Base-by-base conservation (phyloP, 2,888 invertebrate species). In the Clistopyga incitator region DNA sequence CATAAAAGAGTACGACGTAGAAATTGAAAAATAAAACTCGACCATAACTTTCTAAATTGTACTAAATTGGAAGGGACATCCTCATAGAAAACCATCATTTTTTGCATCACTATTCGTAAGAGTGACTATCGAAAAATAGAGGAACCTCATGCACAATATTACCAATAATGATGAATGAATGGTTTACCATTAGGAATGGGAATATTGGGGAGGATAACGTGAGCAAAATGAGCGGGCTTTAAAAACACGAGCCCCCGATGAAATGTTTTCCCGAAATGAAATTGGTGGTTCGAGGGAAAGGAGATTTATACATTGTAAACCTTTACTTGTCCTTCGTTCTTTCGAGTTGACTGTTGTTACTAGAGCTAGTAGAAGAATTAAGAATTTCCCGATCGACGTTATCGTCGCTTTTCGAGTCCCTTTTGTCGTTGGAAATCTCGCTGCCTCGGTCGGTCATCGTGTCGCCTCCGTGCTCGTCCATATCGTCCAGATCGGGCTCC, bases 401-500 rank as follows among this genome's bases (percentile, higher is more conserved):
- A 6, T 71, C 54, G 1, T 75, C 50, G 20, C 42, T 59, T 29
- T 78, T 81, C 0, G 68, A 10, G 6, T 78, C 74, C 25, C 71
- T 79, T 38, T 75, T 83, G 0, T 77, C 80, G 23, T 25, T 50
- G n/a, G 67, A 47, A 6, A 72, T 77, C 20, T 84, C 81, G 25
- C 84, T 75, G 23, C 81, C 54, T 15, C 84, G 77, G 65, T 81
- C 81, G 29, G 18, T 70, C 15, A 75, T 78, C 1, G 81, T 64
- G 10, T 78, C 81, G 3, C 54, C 52, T 11, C 78, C 91, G 11
- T 91, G 91, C 45, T 91, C 91, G n/a, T 93, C 93, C 20, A 95
- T 94, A 50, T 95, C 95, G 82, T 95, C 96, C 79, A 95, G 95
- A 54, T 95, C 95, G n/a, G 95, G 94, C 72, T 95, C 95, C 92